Conservation (phyloP, 2,888 invertebrate genomes). For the Craniophora ligustri region DNA sequence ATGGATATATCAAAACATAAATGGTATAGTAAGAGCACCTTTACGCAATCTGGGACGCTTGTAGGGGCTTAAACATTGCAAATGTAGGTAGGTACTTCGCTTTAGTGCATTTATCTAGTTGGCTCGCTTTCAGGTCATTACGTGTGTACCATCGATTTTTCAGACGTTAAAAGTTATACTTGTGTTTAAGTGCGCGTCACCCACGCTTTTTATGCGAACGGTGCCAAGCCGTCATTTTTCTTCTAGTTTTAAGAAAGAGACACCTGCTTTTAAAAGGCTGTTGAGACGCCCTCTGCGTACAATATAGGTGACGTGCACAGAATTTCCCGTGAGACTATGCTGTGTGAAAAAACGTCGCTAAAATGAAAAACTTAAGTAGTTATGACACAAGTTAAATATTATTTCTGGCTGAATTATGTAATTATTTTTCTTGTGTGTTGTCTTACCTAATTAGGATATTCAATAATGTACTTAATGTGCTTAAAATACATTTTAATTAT, state of each 20-base stretch:
- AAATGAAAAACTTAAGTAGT: too few species aligned
- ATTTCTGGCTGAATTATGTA: too few species aligned
- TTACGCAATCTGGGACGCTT: slow-evolving; percentile 21
- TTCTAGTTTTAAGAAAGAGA: slow-evolving; percentile 7
- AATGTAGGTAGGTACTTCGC: slow-evolving; percentile 18
- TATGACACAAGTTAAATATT: too few species aligned
- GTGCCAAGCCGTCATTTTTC: slow-evolving; percentile 4
- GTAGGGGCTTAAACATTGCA: slow-evolving; percentile 27
- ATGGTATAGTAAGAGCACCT: slow-evolving; percentile 26
- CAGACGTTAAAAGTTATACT: slow-evolving; percentile 24
- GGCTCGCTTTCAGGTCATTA: slow-evolving; percentile 54
- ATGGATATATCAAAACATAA: slow-evolving; percentile 28
- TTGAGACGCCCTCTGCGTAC: slow-evolving; percentile 8
- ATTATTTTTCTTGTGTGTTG: too few species aligned
- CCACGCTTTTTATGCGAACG: background rate
- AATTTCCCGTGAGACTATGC: too few species aligned
- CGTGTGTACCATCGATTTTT: slow-evolving; percentile 43
- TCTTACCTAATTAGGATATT: too few species aligned
- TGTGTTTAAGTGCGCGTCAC: slow-evolving; percentile 16
- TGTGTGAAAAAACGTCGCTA: too few species aligned
- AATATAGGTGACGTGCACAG: too few species aligned
- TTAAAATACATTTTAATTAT: too few species aligned
- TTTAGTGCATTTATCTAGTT: slow-evolving; percentile 44
- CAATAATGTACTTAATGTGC: too few species aligned
- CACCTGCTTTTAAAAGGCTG: slow-evolving; percentile 13